These are phyloP conservation scores for Albula goreensis DNA, from an alignment of 2,113 vertebrate genomes.

Conservation along the genomic window DNA sequence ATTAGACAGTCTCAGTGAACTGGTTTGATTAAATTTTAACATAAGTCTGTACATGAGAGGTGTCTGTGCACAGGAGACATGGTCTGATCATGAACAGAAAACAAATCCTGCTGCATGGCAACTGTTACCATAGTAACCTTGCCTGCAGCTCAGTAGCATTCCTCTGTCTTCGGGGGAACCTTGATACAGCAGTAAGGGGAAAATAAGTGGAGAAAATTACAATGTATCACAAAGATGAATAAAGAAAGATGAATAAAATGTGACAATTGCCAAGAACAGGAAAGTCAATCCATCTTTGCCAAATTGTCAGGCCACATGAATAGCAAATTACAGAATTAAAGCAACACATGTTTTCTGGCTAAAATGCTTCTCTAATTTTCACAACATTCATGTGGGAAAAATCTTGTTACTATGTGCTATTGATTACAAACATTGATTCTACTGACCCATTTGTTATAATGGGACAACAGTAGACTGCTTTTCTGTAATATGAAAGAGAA, in stretches of 20 bases:
- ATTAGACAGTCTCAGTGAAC: constrained; percentile 41
- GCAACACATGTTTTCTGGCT: too few species aligned
- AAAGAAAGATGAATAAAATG: neutral
- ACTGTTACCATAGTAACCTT: constrained; percentile 72
- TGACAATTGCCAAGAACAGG: neutral
- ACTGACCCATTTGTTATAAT: neutral
- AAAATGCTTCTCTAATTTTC: too few species aligned
- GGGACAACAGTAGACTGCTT: neutral
- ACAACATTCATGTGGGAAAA: neutral
- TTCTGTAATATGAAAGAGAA: neutral
- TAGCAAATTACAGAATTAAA: too few species aligned
- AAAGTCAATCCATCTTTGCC: neutral
- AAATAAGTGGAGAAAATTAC: constrained; percentile 7
- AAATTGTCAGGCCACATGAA: neutral
- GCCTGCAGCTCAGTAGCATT: constrained; percentile 64
- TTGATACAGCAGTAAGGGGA: constrained; percentile 78
- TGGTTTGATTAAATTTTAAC: constrained; percentile 26
- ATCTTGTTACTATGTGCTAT: too few species aligned
- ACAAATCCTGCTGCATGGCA: constrained; percentile 68
- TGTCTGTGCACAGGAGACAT: constrained; percentile 48
- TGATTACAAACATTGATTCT: too few species aligned
- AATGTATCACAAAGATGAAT: neutral
- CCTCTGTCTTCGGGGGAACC: constrained; percentile 67
- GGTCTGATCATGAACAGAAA: constrained; percentile 36
- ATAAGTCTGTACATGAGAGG: constrained; percentile 15